These are phyloP conservation scores for Cheumatopsyche charites DNA, from an alignment of 1,140 invertebrate genomes.

Conservation along the genomic window DNA sequence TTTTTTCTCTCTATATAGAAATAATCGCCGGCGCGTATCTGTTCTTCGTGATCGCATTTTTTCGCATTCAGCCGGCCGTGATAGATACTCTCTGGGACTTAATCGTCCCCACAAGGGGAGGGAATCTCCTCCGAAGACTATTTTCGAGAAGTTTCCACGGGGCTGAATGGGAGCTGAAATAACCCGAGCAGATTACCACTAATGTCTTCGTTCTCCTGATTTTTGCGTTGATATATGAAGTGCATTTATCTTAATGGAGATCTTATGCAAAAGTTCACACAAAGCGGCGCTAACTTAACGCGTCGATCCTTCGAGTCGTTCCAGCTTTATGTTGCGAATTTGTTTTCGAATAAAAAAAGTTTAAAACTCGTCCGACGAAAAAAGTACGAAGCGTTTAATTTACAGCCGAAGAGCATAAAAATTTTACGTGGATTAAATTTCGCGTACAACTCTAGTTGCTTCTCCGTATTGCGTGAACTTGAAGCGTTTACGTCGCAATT, in stretches of 20 bases:
- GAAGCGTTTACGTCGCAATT: background rate
- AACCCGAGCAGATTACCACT: constrained; percentile 28
- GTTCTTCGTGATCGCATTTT: constrained; percentile 13
- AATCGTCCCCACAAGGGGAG: constrained; percentile 14
- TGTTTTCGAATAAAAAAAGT: too few species aligned
- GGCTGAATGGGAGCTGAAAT: constrained; percentile 25
- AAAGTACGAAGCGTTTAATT: constrained; percentile 2
- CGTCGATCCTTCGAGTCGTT: constrained; percentile 4
- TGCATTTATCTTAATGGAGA: constrained; percentile 25
- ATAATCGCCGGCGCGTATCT: background rate
- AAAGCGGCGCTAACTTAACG: constrained; percentile 6
- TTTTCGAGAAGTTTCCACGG: constrained; percentile 1
- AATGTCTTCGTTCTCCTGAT: constrained; percentile 26
- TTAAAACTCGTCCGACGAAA: background rate
- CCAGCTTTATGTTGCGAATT: background rate
- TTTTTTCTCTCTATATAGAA: too few species aligned
- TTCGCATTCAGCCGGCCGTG: constrained; percentile 19
- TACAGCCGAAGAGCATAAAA: constrained; percentile 1
- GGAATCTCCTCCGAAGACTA: constrained; percentile 19
- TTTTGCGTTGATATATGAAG: constrained; percentile 27
- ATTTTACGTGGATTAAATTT: constrained; percentile 17
- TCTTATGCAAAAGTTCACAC: constrained; percentile 24
- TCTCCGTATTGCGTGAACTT: background rate
- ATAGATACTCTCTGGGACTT: constrained; percentile 30
- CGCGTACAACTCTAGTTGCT: background rate